phyloP scores from a whole-genome alignment of 2,888 invertebrate genomes.

The Erebia ligea region DNA sequence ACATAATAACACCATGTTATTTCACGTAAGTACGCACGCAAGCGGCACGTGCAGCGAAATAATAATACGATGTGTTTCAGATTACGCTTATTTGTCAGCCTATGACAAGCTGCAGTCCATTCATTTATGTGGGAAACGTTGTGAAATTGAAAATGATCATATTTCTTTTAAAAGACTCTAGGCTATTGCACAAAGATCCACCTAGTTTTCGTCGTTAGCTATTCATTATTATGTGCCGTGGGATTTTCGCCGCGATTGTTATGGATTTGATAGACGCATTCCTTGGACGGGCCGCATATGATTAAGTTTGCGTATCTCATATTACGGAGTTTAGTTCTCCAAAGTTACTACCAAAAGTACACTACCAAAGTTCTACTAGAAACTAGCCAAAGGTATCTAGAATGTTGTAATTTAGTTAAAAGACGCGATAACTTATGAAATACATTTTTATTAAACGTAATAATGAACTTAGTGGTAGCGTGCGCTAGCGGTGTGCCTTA shows the following conservation, averaged over 20 bases:
- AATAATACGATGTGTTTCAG: conserved; percentile 67
- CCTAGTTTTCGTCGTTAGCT: conserved; percentile 82
- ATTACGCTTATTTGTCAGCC: conserved; percentile 79
- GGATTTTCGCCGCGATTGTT: conserved; percentile 77
- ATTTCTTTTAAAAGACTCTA: conserved; percentile 81
- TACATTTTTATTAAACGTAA: no score
- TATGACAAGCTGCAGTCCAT: conserved; percentile 60
- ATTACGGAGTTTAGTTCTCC: background rate
- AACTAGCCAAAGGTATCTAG: background rate
- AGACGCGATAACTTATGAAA: background rate
- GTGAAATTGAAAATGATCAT: conserved; percentile 83
- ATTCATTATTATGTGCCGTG: conserved; percentile 82
- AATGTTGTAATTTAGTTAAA: background rate
- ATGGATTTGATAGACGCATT: conserved; percentile 73
- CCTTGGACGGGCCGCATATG: conserved; percentile 53
- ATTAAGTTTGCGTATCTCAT: conserved; percentile 25
- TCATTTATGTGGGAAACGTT: conserved; percentile 80
- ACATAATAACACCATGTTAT: conserved; percentile 57
- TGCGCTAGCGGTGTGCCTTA: no score
- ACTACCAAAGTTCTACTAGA: background rate
- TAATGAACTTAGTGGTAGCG: no score
- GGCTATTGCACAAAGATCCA: conserved; percentile 82
- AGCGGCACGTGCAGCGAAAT: conserved; percentile 37
- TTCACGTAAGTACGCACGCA: conserved; percentile 53
- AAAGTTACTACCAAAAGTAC: background rate